Evolutionary conservation across 53 echinoderm and acorn worm genomes (phyloP).

Genomic region (Holothuria leucospilota): DNA sequence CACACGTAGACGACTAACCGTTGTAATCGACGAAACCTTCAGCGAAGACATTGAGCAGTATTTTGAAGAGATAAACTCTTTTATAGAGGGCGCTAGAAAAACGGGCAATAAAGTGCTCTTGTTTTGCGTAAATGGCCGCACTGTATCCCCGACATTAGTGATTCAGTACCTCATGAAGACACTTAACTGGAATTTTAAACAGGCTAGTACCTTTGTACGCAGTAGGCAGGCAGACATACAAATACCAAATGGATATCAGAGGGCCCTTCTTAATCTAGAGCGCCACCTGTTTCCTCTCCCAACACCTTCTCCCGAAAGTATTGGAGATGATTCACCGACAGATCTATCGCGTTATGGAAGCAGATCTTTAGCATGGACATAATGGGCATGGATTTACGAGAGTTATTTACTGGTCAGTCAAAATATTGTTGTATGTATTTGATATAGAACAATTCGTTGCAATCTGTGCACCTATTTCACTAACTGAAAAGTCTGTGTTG

Average conservation of each 20-base stretch:
- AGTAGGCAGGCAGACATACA: conserved; percentile 68
- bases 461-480: too few species aligned
- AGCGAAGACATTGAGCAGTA: conserved; percentile 82
- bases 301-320: conserved; percentile 2
- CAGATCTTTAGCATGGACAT: conserved; percentile 42
- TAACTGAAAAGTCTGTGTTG: too few species aligned
- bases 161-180: conserved; percentile 90
- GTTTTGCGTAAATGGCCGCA: conserved; percentile 76
- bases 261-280: conserved; percentile 78
- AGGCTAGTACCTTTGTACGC: conserved; percentile 73
- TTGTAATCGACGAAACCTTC: conserved; percentile 68
- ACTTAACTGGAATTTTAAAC: conserved; percentile 73
- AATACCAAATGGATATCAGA: conserved; percentile 74
- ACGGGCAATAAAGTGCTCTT: conserved; percentile 76
- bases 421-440: too few species aligned
- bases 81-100: conserved; percentile 84
- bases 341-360: conserved; percentile 33
- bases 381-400: neutral
- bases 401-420: too few species aligned
- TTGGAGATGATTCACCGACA: neutral
- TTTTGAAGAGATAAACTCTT: conserved; percentile 87
- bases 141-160: conserved; percentile 74
- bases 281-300: conserved; percentile 71
- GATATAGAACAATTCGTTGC: too few species aligned
- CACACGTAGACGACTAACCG: conserved; percentile 78